Percentiles rank a stretch among this genome's conserved stretches.
Conservation (phyloP, 1,140 invertebrate genomes). For the Tachypleus tridentatus region DNA sequence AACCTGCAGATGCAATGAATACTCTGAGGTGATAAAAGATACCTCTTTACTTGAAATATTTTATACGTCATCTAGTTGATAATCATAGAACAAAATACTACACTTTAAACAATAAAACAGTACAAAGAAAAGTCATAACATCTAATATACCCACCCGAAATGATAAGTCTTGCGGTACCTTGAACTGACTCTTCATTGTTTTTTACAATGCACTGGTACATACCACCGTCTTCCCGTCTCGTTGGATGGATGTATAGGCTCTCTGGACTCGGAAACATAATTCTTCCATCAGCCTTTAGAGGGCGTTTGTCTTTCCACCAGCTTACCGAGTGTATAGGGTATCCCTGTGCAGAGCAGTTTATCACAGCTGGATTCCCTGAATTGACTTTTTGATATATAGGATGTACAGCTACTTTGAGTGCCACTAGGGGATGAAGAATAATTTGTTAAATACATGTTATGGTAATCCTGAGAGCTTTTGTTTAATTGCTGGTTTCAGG, state of each 20-base stretch:
- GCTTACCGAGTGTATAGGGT: constrained; percentile 19
- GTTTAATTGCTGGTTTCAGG: too few species aligned
- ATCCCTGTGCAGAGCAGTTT: constrained; percentile 22
- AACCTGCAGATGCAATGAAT: too few species aligned
- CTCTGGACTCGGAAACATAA: constrained; percentile 27
- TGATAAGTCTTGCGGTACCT: constrained; percentile 61
- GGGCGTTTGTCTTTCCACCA: constrained; percentile 59
- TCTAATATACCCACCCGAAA: constrained; percentile 53
- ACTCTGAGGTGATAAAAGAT: too few species aligned
- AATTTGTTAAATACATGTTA: too few species aligned
- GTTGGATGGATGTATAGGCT: constrained; percentile 51
- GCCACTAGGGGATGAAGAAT: too few species aligned
- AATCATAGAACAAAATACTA: too few species aligned
- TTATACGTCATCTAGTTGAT: too few species aligned
- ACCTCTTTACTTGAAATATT: too few species aligned
- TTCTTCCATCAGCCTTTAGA: constrained; percentile 39
- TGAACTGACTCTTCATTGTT: constrained; percentile 75
- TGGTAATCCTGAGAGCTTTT: too few species aligned
- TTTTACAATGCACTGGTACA: constrained; percentile 80
- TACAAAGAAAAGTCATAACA: too few species aligned
- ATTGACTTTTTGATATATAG: constrained; percentile 35
- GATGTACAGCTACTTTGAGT: too few species aligned
- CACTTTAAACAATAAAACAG: too few species aligned
- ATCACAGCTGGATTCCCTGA: constrained; percentile 31
- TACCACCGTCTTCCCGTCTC: constrained; percentile 64